Base-by-base conservation (phyloP, 2,797 vertebrate species). In the Lepilemur ruficaudatus region DNA sequence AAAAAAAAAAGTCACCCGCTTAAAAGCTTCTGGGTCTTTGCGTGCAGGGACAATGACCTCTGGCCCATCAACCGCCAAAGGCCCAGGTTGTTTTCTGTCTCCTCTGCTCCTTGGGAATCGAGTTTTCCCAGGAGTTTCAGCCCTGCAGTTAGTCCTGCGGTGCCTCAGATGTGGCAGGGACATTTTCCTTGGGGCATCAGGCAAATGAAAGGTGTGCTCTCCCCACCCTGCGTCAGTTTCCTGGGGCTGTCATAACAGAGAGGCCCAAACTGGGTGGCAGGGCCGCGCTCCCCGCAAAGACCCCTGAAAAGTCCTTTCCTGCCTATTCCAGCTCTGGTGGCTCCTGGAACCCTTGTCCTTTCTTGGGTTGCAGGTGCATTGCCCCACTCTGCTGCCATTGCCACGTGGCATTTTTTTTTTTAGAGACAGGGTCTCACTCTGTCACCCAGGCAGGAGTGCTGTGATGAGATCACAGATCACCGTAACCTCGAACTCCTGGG, bases 231-330 rank as follows among this genome's bases (percentile, higher is more conserved):
- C 5, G 48, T 25, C 32, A 1, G n/a, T 10, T 22, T 35, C 48
- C 43, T 11, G 59, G 57, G 28, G 73, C 6, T 55, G 28, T 48
- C 10, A 20, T 28, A 38, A 67, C 11, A 48, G 46, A 52, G 46
- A 12, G 8, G 4, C 12, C 30, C 5, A 35, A 78, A 52, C 38
- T 4, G 28, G 25, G n/a, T n/a, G 46, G 89, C 20, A 48, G 32
- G 80, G 52, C 2, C 0, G 2, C 1, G 3, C 12, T 6, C 50
- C n/a, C 22, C 59, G 50, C 8, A 1, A 13, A 75, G 5, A 5
- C 55, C 22, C 46, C 5, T 52, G 83, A 50, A 32, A 18, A 25
- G 0, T 41, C 67, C 23, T 59, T 4, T 25, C 30, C 13, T 8
- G 28, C 35, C 23, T 35, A 72, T 7, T 48, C 43, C 30, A 38